Conservation (phyloP, 2,888 invertebrate genomes). For the Drosophila borealis region DNA sequence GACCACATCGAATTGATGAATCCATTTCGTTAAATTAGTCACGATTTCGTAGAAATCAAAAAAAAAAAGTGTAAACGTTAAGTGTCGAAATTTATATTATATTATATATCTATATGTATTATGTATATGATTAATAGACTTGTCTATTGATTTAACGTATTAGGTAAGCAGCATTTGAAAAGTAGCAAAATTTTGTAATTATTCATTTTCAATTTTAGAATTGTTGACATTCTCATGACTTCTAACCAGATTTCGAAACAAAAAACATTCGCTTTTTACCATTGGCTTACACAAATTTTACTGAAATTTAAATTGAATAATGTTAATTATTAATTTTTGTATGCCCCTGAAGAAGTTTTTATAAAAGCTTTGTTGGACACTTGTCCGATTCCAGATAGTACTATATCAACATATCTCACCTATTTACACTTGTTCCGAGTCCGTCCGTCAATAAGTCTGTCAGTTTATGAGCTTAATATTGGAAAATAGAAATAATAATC, state of each 20-base stretch:
- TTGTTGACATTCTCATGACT: conserved; percentile 6
- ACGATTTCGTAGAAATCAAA: background rate
- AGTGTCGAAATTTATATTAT: background rate
- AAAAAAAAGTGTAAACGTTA: background rate
- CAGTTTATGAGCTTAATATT: too few species aligned
- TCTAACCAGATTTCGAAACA: conserved; percentile 4
- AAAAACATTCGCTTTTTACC: conserved; percentile 6
- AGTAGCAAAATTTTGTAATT: conserved; percentile 4
- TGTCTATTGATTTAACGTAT: background rate
- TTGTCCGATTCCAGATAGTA: too few species aligned
- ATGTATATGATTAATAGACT: conserved; percentile 13
- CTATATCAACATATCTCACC: too few species aligned
- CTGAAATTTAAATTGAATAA: background rate
- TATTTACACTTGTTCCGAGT: too few species aligned
- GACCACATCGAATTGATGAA: background rate
- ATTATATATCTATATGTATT: background rate
- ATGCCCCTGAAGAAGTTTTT: background rate
- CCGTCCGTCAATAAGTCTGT: too few species aligned
- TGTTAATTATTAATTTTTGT: background rate
- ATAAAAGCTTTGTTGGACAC: too few species aligned
- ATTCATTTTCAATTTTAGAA: background rate
- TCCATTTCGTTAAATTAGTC: conserved; percentile 15
- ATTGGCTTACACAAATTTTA: conserved; percentile 33
- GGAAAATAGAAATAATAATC: too few species aligned
- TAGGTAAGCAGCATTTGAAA: background rate